Percentiles rank a stretch among this genome's conserved stretches.
Evolutionary conservation across 2,888 invertebrate species (phyloP).

Genomic region (Stegana nigrithorax): DNA sequence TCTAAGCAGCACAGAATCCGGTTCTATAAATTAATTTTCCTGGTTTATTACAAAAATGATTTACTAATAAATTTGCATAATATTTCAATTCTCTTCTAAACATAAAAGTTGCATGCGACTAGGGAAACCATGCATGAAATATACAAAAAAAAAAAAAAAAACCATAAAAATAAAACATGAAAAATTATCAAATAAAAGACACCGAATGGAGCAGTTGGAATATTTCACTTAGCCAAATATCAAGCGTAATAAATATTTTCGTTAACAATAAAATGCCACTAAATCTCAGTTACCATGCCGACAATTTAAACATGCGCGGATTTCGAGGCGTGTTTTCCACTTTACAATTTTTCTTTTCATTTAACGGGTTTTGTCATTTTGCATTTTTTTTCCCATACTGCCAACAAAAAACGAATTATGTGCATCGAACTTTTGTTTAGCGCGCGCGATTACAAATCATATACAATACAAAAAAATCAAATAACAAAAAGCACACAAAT

Average conservation of each 20-base stretch:
- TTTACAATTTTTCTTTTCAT: conserved; percentile 27
- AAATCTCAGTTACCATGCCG: conserved; percentile 17
- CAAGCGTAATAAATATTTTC: conserved; percentile 33
- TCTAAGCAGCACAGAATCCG: no score
- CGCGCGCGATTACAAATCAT: conserved; percentile 20
- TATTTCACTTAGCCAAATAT: conserved; percentile 21
- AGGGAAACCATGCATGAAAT: no score
- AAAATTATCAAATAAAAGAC: no score
- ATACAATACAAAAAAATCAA: neutral
- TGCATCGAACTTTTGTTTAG: conserved; percentile 26
- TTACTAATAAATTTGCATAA: conserved; percentile 8
- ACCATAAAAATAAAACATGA: no score
- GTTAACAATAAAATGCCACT: conserved; percentile 44
- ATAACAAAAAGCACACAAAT: neutral
- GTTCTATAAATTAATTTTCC: no score
- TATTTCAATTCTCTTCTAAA: conserved; percentile 16
- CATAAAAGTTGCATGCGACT: no score
- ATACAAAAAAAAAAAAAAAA: no score
- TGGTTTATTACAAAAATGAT: no score
- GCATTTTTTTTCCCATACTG: neutral
- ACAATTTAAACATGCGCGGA: conserved; percentile 20
- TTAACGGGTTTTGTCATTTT: no score
- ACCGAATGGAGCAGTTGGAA: neutral
- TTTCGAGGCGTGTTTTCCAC: conserved; percentile 43
- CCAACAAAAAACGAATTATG: conserved; percentile 36